These are phyloP conservation scores for Augiades crinisus DNA, from an alignment of 2,888 invertebrate species.

Conservation along the genomic window DNA sequence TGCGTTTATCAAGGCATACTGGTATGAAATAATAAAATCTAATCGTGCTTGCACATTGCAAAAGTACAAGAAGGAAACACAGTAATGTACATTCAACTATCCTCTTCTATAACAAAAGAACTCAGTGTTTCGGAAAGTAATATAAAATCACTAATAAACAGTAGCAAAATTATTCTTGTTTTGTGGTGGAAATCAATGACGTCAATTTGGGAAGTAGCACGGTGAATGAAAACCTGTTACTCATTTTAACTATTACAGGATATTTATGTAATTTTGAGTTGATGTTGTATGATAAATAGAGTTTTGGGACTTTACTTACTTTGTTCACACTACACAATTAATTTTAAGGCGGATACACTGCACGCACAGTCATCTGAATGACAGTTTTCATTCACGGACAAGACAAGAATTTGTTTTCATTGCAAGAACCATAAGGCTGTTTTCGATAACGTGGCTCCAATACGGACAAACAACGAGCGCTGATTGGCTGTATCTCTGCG, in stretches of 20 bases:
- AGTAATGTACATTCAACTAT: too few species aligned
- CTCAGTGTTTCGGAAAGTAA: not conserved
- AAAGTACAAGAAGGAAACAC: too few species aligned
- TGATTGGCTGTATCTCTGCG: constrained; percentile 29
- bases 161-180: constrained; percentile 43
- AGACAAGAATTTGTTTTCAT: constrained; percentile 56
- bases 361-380: constrained; percentile 74
- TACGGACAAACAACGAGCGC: constrained; percentile 9
- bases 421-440: constrained; percentile 33
- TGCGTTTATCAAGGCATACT: not conserved
- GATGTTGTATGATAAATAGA: constrained; percentile 46
- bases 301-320: constrained; percentile 17
- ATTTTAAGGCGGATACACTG: constrained; percentile 68
- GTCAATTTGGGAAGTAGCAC: constrained; percentile 52
- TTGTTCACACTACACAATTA: constrained; percentile 37
- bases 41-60: too few species aligned
- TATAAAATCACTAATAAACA: constrained; percentile 9
- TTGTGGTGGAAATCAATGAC: constrained; percentile 69
- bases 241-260: constrained; percentile 21
- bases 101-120: not conserved
- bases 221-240: constrained; percentile 28
- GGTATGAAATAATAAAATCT: not conserved
- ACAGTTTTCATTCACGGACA: constrained; percentile 49
- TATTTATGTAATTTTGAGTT: constrained; percentile 29
- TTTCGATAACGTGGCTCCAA: constrained; percentile 45